These are phyloP conservation scores for Sarcoramphus papa DNA, from an alignment of 2,797 vertebrate genomes.

Conservation along the genomic window DNA sequence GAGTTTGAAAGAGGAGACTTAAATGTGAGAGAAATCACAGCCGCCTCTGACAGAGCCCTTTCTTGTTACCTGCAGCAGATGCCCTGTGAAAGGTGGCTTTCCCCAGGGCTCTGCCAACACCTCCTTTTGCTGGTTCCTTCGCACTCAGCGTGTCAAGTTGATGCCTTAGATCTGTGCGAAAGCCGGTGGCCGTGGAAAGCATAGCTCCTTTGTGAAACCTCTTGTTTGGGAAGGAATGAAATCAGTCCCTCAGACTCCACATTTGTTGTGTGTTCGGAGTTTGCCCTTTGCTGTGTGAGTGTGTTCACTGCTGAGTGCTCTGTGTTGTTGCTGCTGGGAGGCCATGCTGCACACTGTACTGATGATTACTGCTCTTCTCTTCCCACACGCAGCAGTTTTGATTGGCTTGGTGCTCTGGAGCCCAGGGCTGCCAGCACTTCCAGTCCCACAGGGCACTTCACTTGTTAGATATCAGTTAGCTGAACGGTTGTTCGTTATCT, in stretches of 20 bases:
- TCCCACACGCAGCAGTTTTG: background rate
- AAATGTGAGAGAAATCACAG: background rate
- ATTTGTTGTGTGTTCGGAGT: background rate
- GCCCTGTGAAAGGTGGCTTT: background rate
- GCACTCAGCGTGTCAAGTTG: background rate
- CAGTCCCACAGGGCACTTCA: background rate
- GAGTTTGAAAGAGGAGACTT: background rate
- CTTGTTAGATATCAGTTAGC: background rate
- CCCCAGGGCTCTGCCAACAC: background rate
- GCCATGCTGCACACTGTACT: background rate
- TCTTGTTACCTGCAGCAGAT: background rate
- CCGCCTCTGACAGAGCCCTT: background rate
- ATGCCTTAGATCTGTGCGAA: background rate
- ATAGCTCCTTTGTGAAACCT: background rate
- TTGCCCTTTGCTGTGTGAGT: background rate
- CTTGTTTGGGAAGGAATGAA: background rate
- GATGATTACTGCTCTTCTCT: background rate
- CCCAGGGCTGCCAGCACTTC: background rate
- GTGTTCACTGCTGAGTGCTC: background rate
- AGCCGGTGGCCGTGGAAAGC: background rate
- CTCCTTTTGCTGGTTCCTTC: background rate
- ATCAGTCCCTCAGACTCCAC: background rate
- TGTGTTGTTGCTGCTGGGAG: background rate
- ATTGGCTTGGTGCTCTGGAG: constrained; percentile 10
- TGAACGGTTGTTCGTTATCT: background rate